A percentile compares a stretch with the other conserved stretches of the same genome.
These are phyloP conservation scores for Agelastica alni DNA, from an alignment of 2,888 invertebrate species.

Conservation along the genomic window DNA sequence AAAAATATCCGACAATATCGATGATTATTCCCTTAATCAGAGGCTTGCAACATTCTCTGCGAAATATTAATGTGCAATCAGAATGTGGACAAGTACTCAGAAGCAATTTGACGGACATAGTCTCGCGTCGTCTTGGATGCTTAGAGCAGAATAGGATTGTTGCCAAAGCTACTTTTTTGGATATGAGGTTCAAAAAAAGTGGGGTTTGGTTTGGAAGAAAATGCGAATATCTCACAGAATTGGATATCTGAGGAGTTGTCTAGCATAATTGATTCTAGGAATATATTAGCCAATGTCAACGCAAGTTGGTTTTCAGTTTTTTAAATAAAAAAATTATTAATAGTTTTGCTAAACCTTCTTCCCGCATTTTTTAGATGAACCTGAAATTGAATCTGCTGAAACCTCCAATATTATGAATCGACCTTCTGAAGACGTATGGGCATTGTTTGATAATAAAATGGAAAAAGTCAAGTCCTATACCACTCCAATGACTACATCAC, in stretches of 20 bases:
- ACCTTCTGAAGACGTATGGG: not conserved
- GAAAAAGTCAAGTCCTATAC: not conserved
- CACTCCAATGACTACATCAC: not conserved
- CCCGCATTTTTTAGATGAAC: not conserved
- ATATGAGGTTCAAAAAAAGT: not conserved
- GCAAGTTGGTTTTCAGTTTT: too few relatives aligned
- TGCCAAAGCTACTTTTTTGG: not conserved
- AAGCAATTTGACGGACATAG: not conserved
- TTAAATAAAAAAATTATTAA: not conserved
- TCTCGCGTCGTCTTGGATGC: not conserved
- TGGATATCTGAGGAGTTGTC: constrained; percentile 27
- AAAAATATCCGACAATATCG: constrained; percentile 27
- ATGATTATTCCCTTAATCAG: constrained; percentile 22
- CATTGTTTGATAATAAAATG: not conserved
- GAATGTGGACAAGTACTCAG: too few relatives aligned
- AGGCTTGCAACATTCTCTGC: constrained; percentile 22
- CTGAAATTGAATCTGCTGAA: not conserved
- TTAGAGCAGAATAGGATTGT: not conserved
- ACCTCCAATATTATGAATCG: not conserved
- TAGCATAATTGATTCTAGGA: not conserved
- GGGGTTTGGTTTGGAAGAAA: constrained; percentile 6
- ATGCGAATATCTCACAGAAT: constrained; percentile 29
- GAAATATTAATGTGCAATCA: too few relatives aligned
- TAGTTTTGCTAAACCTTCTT: too few relatives aligned
- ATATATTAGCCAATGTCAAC: not conserved